Conservation (phyloP, 92 coral and sea anemone species). For the Porites evermanni region DNA sequence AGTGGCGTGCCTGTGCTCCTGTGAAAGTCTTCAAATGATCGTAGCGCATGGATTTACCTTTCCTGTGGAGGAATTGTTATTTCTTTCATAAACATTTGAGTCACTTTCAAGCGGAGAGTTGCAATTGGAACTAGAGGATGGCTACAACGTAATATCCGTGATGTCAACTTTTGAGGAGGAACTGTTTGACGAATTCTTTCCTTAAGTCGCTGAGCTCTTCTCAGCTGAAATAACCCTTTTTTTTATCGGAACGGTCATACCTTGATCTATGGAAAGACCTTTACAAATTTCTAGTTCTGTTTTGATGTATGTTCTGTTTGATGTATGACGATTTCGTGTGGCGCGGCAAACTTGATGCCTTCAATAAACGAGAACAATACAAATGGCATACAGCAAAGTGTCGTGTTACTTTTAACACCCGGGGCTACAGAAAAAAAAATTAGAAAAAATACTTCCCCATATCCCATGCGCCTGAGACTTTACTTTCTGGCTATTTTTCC, state of each 20-base stretch:
- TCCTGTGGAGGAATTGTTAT: not conserved
- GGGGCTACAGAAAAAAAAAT: not conserved
- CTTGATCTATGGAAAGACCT: not conserved
- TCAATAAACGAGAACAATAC: not conserved
- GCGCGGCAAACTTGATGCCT: constrained; percentile 9
- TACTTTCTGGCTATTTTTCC: not conserved
- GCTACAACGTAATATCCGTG: not conserved
- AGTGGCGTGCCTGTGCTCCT: constrained; percentile 40
- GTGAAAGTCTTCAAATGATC: constrained; percentile 24
- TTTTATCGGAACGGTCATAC: not conserved
- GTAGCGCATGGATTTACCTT: constrained; percentile 24
- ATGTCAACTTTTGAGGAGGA: not conserved
- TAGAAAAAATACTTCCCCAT: constrained; percentile 6
- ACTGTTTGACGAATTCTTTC: not conserved
- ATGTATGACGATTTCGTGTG: not conserved
- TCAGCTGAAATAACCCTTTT: not conserved
- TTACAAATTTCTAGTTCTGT: not conserved
- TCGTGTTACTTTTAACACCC: not conserved
- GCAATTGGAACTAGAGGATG: constrained; percentile 25
- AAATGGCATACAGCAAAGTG: not conserved
- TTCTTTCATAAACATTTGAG: constrained; percentile 1
- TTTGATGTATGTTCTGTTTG: not conserved
- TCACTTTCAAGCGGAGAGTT: not conserved
- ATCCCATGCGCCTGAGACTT: not conserved
- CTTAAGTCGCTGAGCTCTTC: too few relatives aligned